Base-by-base conservation (phyloP, 2,113 vertebrate species). In the Scomber colias region DNA sequence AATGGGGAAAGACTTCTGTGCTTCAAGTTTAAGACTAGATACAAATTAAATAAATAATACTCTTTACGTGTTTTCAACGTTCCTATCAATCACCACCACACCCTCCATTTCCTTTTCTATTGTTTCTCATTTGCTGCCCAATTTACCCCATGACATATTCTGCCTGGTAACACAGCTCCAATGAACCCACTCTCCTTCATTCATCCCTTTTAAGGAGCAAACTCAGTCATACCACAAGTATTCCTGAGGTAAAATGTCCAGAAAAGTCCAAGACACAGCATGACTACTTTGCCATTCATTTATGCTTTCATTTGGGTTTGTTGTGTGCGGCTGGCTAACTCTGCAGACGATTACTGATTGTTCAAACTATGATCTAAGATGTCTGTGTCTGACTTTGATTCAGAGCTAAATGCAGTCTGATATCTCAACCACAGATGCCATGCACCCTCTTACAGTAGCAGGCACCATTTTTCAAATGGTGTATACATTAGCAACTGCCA, bases 401-500 rank as follows among this genome's bases (percentile, higher is more conserved):
- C 40, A 79, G 54, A 65, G 19, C 35, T 63, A 17, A 48, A 67
- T 51, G 49, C 73, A 67, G 63, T 70, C 66, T 15, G 49, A 35
- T 5, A 2, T 60, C 9, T 21, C 46, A 53, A 40, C 35, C 35
- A 40, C 35, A 40, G 17, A 67, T 67, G 66, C 13, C 24, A n/a
- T 61, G 15, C 27, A 17, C 31, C 30, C 50, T 71, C 55, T 59
- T 17, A 60, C 72, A 80, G 77, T 65, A 79, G 82, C 54, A 61
- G 82, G 78, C 79, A 70, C 64, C 64, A 85, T 86, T 81, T 71
- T 61, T 90, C 71, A 78, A 35, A 51, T 16, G 3, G 11, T 87
- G 85, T 88, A 71, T 69, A 76, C 16, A 50, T 77, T 64, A 66
- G 9, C 31, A 9, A 72, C 60, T 79, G 57, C 11, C 77, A 79